Base-by-base conservation (phyloP, 2,113 vertebrate genomes). In the Paralichthys olivaceus region DNA sequence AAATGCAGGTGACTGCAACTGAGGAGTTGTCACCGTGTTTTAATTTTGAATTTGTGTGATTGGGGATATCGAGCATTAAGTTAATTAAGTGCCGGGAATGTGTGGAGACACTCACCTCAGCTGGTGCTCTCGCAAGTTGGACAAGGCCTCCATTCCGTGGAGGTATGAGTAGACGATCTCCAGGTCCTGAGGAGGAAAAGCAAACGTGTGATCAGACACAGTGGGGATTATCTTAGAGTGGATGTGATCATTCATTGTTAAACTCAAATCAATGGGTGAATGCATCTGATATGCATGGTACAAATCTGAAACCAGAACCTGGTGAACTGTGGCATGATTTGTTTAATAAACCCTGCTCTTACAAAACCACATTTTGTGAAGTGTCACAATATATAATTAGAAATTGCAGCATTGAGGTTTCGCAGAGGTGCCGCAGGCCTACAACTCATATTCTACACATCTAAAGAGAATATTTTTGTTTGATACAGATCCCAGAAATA, bases 101-200 rank as follows among this genome's bases (percentile, higher is more conserved):
- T 22, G 51, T 22, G 47, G 40, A 45, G 19, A 66, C 23, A 43
- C 92, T 89, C 90, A 98, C 98, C 97, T 96, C 72, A 99, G 93
- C 84, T 99, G 98, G 90, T 98, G 98, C 58, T 99, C 98, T 57
- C 98, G 93, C 73, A 99, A 94, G 91, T 99, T 99, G 67, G 97
- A 99, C 81, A 99, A 91, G 23, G 98, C 98, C 92, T 99, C 98
- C 98, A 99, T 99, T 22, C 98, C 98, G 49, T 99, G 98, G 65
- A 99, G 94, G 86, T 99, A 99, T 0, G 98, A 99, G 90, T 99
- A 99, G 12, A 99, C 97, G 12, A 99, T 98, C 93, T 99, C 98
- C 94, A 99, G 92, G 88, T 99, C 97, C 98, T 99, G 91, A 59
- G 47, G 72, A 67, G 53, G 20, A 72, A 63, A 59, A 84, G 15